Percentiles rank a stretch among this genome's conserved stretches.
Conservation (phyloP, 2,797 vertebrate genomes). For the Acrocephalus scirpaceus region DNA sequence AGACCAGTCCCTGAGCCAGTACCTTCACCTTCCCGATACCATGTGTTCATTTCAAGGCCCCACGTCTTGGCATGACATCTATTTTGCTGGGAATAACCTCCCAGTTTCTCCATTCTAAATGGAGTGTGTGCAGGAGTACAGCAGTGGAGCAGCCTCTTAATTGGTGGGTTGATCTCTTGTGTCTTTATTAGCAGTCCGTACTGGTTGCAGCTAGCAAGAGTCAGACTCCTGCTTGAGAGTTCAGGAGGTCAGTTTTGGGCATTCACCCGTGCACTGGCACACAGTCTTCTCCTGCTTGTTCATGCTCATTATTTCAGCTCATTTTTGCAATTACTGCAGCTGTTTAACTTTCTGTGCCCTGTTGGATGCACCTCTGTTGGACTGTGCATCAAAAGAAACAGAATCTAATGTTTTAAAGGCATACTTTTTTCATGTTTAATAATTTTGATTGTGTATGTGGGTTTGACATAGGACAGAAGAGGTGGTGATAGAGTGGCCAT, state of each 20-base stretch:
- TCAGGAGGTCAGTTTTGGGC: background rate
- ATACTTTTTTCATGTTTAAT: background rate
- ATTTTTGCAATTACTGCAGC: background rate
- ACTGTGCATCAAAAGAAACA: background rate
- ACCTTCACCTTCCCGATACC: background rate
- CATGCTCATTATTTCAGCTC: background rate
- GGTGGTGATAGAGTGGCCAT: background rate
- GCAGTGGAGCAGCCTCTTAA: background rate
- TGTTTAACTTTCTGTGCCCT: background rate
- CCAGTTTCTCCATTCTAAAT: background rate
- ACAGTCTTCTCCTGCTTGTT: background rate
- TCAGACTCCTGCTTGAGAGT: background rate
- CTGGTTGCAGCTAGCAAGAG: background rate
- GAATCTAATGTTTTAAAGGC: background rate
- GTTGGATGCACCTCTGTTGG: accelerated
- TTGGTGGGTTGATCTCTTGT: background rate
- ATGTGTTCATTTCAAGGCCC: background rate
- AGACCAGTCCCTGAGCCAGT: background rate
- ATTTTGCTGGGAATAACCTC: background rate
- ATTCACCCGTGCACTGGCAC: background rate
- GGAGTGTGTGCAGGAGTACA: background rate
- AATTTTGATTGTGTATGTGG: background rate
- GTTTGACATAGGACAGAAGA: background rate
- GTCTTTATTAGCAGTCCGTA: background rate
- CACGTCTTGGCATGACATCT: background rate